Evolutionary conservation across 2,113 vertebrate species (phyloP), one percentile per base, ranked within the genome.

Genomic region (Dipodomys spectabilis): DNA sequence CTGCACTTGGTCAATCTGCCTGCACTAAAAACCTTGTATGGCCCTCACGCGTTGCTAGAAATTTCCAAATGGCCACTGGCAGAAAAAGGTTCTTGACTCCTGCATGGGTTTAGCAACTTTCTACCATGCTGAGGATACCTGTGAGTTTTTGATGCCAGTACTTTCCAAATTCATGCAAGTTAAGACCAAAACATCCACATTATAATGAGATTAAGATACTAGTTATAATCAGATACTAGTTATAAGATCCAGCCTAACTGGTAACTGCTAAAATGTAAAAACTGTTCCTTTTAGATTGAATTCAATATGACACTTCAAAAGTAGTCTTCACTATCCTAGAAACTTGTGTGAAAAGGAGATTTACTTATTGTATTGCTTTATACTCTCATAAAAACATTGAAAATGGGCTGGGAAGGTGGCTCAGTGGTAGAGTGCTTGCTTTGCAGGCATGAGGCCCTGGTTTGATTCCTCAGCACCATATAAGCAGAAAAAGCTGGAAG

Each of bases 251-350:
- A 88, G 30, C 23, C 45, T 85, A 8, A 45, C 3, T 20, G 6
- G 30, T 12, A 72, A 15, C 19, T 85, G 20, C 65, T 69, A 88
- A 93, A 81, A 94, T 82, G 9, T 72, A 75, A 81, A 80, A 83
- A 78, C 62, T n/a, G 32, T 45, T 78, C 60, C 65, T 68, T 92
- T 83, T 90, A 39, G 7, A 80, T 25, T 86, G n/a, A 68, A 68
- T 49, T 82, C 85, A 75, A 82, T 11, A 88, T 15, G 12, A 9
- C 2, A 83, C n/a, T 22, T 86, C 86, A 94, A 53, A 95, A 69
- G 64, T 15, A 91, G 64, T 1, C 27, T 69, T 81, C 74, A n/a
- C 20, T 79, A 89, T 65, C 12, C 69, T 60, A 30, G 81, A 85
- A 72, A 23, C 23, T 8, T 92, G 30, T 32, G 6, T 32, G 35